These are phyloP conservation scores for Eristalinus aeneus DNA, from an alignment of 2,888 invertebrate genomes.

Conservation along the genomic window DNA sequence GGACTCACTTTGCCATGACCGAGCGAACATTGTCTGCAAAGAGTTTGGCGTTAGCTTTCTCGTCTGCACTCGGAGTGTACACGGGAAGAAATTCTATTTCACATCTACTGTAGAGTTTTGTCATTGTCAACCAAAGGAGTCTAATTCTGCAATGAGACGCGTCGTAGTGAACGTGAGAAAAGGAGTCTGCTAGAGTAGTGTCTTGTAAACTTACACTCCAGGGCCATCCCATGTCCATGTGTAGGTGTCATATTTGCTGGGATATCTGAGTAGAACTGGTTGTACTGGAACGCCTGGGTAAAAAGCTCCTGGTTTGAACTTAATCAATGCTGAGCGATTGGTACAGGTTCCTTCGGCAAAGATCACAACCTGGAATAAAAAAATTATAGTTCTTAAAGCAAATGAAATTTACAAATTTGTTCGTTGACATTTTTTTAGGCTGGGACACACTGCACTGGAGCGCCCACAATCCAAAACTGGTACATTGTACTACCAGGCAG, in stretches of 20 bases:
- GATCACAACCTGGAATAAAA: conserved; percentile 86
- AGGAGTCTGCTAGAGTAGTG: not conserved
- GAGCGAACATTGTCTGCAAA: conserved; percentile 94
- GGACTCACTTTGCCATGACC: conserved; percentile 93
- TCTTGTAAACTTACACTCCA: conserved; percentile 87
- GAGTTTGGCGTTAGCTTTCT: conserved; percentile 91
- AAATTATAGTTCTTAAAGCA: not conserved
- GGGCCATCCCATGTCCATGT: conserved; percentile 98
- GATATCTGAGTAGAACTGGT: conserved; percentile 95
- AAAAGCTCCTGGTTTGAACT: conserved; percentile 96
- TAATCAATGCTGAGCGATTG: conserved; percentile 93
- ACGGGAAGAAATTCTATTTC: conserved; percentile 97
- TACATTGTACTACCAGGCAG: too few relatives aligned
- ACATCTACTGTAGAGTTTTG: conserved; percentile 92
- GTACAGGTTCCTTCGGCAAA: conserved; percentile 99
- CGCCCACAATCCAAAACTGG: too few relatives aligned
- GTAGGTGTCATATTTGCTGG: conserved; percentile 92
- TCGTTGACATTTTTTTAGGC: too few relatives aligned
- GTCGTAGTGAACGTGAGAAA: not conserved
- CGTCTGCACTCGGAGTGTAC: conserved; percentile 92
- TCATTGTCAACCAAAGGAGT: conserved; percentile 92
- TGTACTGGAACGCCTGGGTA: conserved; percentile 97
- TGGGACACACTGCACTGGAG: too few relatives aligned
- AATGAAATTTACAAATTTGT: not conserved
- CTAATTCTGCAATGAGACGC: conserved; percentile 83